Evolutionary conservation across 2,113 vertebrate genomes (phyloP), one percentile per base, ranked within the genome.

Genomic region (Fulmarus glacialis): DNA sequence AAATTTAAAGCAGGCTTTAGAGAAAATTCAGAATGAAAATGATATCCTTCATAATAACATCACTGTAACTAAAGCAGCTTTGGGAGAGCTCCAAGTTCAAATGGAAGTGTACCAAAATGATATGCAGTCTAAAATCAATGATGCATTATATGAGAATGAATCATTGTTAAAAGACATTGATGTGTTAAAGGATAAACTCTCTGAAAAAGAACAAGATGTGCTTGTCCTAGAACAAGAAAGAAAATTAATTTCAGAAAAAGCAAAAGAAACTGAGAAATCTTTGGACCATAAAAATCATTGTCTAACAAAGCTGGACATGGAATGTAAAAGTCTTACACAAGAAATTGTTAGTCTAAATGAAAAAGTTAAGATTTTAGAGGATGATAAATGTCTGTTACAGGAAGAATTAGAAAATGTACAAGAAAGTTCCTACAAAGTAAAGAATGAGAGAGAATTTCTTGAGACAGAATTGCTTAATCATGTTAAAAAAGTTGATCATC

Each of bases 351-450:
- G 93, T 68, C 97, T 99, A 4, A 98, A 98, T 66, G 99, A 99
- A 93, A 99, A 98, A 96, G 98, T 99, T 23, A 98, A 97, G 48
- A 99, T 99, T 97, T 92, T 99, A 93, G 98, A 99, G 94, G 99
- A 99, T 40, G 99, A 99, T 90, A 99, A 99, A 86, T 98, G 97
- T 60, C 97, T 99, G 17, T 95, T 99, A 75, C 98, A 99, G 83
- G 99, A 99, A 89, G 99, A 99, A 96, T 98, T 99, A 17, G 99
- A 99, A 93, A 99, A 98, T 34, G 95, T 96, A 5, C 99, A 99
- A 83, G 99, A 99, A 96, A 98, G 78, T 43, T 99, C 98, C 16
- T 98, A 98, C 80, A 99, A 98, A 94, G 98, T 98, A 13, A 99
- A 99, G 88, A 99, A 98, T 70, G 99, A 99, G 96, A 99, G 98